These are phyloP conservation scores for Serripes groenlandicus DNA, from an alignment of 2,888 invertebrate genomes.

Conservation along the genomic window DNA sequence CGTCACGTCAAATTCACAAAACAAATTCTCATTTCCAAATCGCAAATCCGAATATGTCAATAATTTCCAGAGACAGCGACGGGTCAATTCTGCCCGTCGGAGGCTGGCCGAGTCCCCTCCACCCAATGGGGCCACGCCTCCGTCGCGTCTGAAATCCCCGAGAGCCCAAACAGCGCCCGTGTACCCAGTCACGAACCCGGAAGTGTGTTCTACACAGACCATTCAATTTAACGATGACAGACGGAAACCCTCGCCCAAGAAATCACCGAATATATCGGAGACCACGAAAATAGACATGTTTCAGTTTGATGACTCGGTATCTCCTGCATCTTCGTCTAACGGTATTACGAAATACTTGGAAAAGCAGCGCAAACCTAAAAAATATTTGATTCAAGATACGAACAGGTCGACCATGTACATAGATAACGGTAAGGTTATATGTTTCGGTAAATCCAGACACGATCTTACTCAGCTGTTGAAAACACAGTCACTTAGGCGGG, in stretches of 20 bases:
- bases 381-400: conserved; percentile 67
- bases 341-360: conserved; percentile 1
- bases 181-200: conserved; percentile 66
- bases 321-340: conserved; percentile 25
- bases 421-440: conserved; percentile 74
- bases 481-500: conserved; percentile 57
- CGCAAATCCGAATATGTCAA: conserved; percentile 75
- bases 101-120: conserved; percentile 65
- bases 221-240: neutral
- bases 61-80: conserved; percentile 72
- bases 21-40: conserved; percentile 65
- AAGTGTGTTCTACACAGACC: conserved; percentile 26
- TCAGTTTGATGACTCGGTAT: conserved; percentile 64
- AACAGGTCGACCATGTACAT: conserved; percentile 71
- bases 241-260: neutral
- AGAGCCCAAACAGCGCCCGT: conserved; percentile 65
- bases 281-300: conserved; percentile 54
- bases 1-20: conserved; percentile 6
- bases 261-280: conserved; percentile 16
- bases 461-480: conserved; percentile 67
- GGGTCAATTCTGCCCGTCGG: conserved; percentile 74
- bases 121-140: conserved; percentile 24
- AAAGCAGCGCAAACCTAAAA: conserved; percentile 57
- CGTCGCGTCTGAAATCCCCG: conserved; percentile 8
- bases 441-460: conserved; percentile 71